Conservation (phyloP, 2,113 vertebrate genomes). For the Anas platyrhynchos region DNA sequence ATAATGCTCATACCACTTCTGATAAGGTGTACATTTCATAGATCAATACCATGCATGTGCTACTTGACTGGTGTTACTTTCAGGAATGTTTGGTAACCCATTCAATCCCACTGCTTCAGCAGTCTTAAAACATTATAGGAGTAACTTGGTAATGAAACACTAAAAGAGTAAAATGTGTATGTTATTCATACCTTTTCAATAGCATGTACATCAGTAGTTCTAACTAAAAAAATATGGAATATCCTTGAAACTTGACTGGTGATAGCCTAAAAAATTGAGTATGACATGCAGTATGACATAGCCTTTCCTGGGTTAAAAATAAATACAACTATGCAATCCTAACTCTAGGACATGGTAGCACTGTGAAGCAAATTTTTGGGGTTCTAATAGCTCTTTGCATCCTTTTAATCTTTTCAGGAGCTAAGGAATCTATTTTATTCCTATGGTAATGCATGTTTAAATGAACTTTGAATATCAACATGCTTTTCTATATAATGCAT, state of each 20-base stretch:
- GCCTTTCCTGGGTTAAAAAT: not conserved
- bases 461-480: not conserved
- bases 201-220: not conserved
- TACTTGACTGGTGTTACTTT: not conserved
- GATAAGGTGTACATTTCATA: accelerated
- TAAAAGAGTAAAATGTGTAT: not conserved
- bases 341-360: not conserved
- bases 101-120: not conserved
- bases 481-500: not conserved
- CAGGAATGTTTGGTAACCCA: accelerated
- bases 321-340: accelerated
- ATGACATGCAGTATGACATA: accelerated
- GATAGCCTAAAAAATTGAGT: not conserved
- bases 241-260: not conserved
- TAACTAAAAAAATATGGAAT: not conserved
- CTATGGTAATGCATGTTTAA: not conserved
- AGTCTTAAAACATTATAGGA: not conserved
- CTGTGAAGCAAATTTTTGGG: not conserved
- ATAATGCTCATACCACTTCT: not conserved
- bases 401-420: not conserved
- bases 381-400: not conserved
- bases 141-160: not conserved
- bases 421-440: not conserved
- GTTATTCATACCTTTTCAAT: not conserved
- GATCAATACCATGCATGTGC: not conserved